Evolutionary conservation across 2,113 vertebrate species (phyloP), one percentile per base, ranked within the genome.

Genomic region (Crotophaga sulcirostris): DNA sequence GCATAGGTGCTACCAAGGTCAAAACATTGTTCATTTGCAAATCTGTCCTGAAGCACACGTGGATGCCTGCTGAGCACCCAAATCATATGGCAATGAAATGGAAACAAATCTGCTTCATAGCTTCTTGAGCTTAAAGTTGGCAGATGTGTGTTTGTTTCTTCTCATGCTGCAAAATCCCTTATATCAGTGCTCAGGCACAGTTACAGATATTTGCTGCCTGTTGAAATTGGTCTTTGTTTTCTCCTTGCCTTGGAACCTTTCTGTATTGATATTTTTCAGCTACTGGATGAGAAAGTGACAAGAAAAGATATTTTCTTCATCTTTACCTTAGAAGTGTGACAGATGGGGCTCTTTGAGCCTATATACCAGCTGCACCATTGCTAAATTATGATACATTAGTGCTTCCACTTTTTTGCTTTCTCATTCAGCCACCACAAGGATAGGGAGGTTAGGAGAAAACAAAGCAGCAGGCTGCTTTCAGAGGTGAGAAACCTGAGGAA

Each of bases 101-200:
- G 87, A 95, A 96, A 93, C 93, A 96, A 96, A 95, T 95, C 84
- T 96, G 84, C 42, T 87, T 89, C 55, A 14, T 49, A 75, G 82
- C n/a, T 74, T 73, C 47, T 86, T 47, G 81, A 55, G 58, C 34
- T 45, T 16, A 10, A 70, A 85, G 75, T 84, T 74, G 90, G 63
- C 77, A 87, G 78, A 76, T 95, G 66, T 86, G 90, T 66, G 58
- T 62, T 19, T 63, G n/a, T 87, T 83, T 91, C 62, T 76, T 85
- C 47, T 84, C 34, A 10, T 62, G 47, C 81, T 73, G 45, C 76
- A 59, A 21, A 93, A 84, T 96, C 26, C 28, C 29, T 77, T 87
- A 42, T 13, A 8, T 81, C 56, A 28, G 33, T 55, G 44, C 54
- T 91, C 1, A 4, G 31, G 56, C 62, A 72, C 42, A 72, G 58